Evolutionary conservation across 1,140 invertebrate species (phyloP), one percentile per base, ranked within the genome.

Genomic region (Zaprionus inermis): DNA sequence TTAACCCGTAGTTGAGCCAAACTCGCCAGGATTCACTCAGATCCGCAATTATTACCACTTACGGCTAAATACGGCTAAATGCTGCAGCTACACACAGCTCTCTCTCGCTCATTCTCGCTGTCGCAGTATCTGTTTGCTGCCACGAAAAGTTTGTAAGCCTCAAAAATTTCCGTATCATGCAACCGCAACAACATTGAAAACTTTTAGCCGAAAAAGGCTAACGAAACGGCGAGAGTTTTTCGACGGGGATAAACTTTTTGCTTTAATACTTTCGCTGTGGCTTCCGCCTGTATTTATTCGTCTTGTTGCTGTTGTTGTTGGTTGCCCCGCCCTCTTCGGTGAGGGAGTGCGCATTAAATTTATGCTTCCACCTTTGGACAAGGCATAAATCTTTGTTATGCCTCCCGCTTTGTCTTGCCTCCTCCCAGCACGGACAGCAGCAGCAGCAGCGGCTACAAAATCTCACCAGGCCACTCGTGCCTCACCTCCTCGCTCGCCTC

Each of bases 61-160:
- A 90, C 78, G 81, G 86, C 86, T 90, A 90, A 90, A 90, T 90
- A 90, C 78, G 81, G 86, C 86, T 90, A 90, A 90, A 90, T 90
- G 86, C 86, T 78, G 38, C n/a, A 44, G 38, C 38, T 44, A 16
- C n/a, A 44, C 38, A 44, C 38, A 41, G 0, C 36, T 60, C 22
- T 61, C 14, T 41, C 28, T 61, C 4, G 38, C 3, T 60, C 6
- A 16, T 5, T 36, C 1, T 24, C 4, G 30, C 1, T 38, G 14
- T 52, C 5, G 36, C 2, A 59, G 20, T 69, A 22, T 69, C 18
- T 69, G 56, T 69, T 34, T 52, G 57, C 52, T 51, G 32, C 49
- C 58, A 54, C 67, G 51, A 65, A 76, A 76, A 72, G 55, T 72
- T 72, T 65, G 68, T 32, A n/a, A 65, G 69, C 77, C 81, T 46